Evolutionary conservation across 1,140 invertebrate genomes (phyloP).

Genomic region (Pentalonia nigronervosa): DNA sequence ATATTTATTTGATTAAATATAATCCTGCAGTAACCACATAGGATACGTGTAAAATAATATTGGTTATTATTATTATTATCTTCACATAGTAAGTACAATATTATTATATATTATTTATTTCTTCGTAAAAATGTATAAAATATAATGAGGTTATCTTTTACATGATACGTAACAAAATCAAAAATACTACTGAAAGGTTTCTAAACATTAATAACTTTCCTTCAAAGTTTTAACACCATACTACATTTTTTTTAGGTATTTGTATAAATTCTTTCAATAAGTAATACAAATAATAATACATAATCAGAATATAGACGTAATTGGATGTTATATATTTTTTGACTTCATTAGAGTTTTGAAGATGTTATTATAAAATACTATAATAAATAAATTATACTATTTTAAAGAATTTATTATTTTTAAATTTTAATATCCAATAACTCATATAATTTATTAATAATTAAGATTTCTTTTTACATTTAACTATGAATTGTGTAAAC

Average conservation of each 20-base stretch:
- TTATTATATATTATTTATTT: not conserved
- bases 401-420: too few relatives aligned
- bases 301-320: too few relatives aligned
- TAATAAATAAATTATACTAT: too few relatives aligned
- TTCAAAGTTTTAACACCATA: not conserved
- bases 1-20: not conserved
- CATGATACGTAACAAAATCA: not conserved
- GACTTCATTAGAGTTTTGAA: too few relatives aligned
- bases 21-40: not conserved
- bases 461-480: not conserved
- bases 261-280: not conserved
- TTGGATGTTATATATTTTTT: too few relatives aligned
- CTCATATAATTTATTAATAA: too few relatives aligned
- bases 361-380: too few relatives aligned
- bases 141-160: not conserved
- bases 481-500: not conserved
- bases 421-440: too few relatives aligned
- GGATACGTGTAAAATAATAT: not conserved
- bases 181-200: not conserved
- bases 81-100: not conserved
- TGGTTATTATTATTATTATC: not conserved
- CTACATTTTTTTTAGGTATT: not conserved
- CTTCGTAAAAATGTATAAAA: not conserved
- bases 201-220: not conserved
- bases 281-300: too few relatives aligned